Percentiles rank a stretch among this genome's conserved stretches.
These are phyloP conservation scores for Rhynchophorus ferrugineus DNA, from an alignment of 1,140 invertebrate species.

Conservation along the genomic window DNA sequence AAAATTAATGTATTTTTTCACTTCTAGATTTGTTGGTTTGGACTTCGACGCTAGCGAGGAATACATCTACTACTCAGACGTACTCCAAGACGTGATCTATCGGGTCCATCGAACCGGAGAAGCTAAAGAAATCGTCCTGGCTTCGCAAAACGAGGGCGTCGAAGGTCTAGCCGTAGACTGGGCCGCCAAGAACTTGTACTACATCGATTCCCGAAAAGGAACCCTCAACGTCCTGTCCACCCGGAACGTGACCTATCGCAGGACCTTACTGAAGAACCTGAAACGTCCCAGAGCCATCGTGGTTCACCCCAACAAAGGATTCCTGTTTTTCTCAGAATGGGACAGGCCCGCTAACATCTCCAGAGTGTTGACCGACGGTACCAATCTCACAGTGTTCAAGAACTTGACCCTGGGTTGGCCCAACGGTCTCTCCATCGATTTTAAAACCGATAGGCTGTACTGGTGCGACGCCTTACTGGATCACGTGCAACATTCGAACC, in stretches of 20 bases:
- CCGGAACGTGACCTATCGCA: slow-evolving; percentile 71
- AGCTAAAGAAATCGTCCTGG: slow-evolving; percentile 82
- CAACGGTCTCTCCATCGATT: slow-evolving; percentile 91
- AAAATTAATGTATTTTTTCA: not conserved
- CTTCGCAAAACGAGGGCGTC: slow-evolving; percentile 94
- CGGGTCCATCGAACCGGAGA: slow-evolving; percentile 83
- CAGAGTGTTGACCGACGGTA: slow-evolving; percentile 81
- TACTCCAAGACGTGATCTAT: slow-evolving; percentile 94
- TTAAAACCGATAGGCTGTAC: slow-evolving; percentile 75
- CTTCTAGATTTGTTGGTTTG: slow-evolving; percentile 81
- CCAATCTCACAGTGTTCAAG: slow-evolving; percentile 77
- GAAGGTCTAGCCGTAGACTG: slow-evolving; percentile 96
- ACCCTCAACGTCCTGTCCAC: slow-evolving; percentile 91
- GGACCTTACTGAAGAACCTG: slow-evolving; percentile 79
- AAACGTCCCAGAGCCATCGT: slow-evolving; percentile 92
- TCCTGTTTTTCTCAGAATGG: slow-evolving; percentile 93
- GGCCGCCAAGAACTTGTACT: slow-evolving; percentile 96
- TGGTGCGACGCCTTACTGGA: slow-evolving; percentile 94
- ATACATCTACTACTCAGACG: slow-evolving; percentile 95
- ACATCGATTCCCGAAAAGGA: slow-evolving; percentile 93
- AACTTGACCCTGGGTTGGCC: slow-evolving; percentile 94
- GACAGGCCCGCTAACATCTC: slow-evolving; percentile 94
- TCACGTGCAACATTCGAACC: slow-evolving; percentile 90
- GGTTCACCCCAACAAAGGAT: slow-evolving; percentile 91
- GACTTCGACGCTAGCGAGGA: slow-evolving; percentile 90